Evolutionary conservation across 2,113 vertebrate genomes (phyloP).

Genomic region (Daphoenositta chrysoptera): DNA sequence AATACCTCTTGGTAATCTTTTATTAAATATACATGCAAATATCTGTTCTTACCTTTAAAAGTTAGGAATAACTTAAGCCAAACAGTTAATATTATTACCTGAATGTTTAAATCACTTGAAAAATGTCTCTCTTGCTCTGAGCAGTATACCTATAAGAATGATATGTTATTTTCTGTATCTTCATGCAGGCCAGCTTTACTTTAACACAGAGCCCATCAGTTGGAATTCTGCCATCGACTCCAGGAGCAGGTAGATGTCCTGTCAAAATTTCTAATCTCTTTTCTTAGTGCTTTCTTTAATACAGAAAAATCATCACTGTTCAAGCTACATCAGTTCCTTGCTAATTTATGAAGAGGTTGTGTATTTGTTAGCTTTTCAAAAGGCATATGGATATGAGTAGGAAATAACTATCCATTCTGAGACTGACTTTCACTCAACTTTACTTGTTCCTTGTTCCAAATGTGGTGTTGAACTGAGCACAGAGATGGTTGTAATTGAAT

Average conservation of each 20-base stretch:
- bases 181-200: constrained; percentile 75
- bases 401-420: not conserved
- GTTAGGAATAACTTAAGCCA: not conserved
- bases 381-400: not conserved
- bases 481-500: not conserved
- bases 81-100: not conserved
- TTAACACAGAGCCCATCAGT: constrained; percentile 79
- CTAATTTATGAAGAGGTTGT: not conserved
- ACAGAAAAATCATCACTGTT: not conserved
- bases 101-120: not conserved
- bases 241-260: constrained; percentile 77
- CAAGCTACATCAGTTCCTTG: not conserved
- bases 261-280: not conserved
- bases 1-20: not conserved
- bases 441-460: not conserved
- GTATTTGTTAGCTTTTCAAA: not conserved
- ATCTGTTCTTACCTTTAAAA: not conserved
- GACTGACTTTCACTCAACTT: not conserved
- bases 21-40: not conserved
- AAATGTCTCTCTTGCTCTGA: not conserved
- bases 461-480: not conserved
- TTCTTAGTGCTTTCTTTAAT: not conserved
- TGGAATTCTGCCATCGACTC: constrained; percentile 74
- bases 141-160: not conserved
- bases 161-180: not conserved